phyloP scores from a whole-genome alignment of 2,797 vertebrate genomes.

The Huso huso region DNA sequence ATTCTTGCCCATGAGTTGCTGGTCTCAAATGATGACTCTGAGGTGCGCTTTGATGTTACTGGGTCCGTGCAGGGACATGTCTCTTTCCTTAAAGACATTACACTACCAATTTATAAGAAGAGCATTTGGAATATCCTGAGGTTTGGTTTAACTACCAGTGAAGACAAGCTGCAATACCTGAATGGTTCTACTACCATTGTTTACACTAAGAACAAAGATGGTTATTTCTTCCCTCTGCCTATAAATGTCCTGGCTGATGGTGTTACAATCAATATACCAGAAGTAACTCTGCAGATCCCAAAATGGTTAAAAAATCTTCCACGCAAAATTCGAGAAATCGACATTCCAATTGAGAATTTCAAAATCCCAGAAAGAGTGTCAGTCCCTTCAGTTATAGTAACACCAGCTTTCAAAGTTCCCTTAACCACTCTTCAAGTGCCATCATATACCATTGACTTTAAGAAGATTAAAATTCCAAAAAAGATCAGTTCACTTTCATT shows the following conservation, averaged over 20 bases:
- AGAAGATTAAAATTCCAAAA: slow-evolving; percentile 62
- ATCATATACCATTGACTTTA: slow-evolving; percentile 59
- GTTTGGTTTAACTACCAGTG: slow-evolving; percentile 63
- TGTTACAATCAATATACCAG: slow-evolving; percentile 61
- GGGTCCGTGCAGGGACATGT: slow-evolving; percentile 63
- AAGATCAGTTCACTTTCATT: slow-evolving; percentile 61
- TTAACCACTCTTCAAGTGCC: slow-evolving; percentile 68
- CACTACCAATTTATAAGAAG: slow-evolving; percentile 74
- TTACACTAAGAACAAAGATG: slow-evolving; percentile 72
- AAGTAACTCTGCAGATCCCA: slow-evolving; percentile 49
- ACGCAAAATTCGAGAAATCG: slow-evolving; percentile 35
- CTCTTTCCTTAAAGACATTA: slow-evolving; percentile 60
- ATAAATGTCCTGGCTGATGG: slow-evolving; percentile 54
- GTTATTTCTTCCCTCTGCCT: slow-evolving; percentile 60
- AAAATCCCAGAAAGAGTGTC: slow-evolving; percentile 44
- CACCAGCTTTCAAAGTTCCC: slow-evolving; percentile 66
- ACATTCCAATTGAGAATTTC: slow-evolving; percentile 39
- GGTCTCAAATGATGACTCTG: slow-evolving; percentile 66
- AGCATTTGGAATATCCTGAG: slow-evolving; percentile 80
- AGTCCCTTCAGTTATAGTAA: slow-evolving; percentile 45
- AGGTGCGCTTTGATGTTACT: slow-evolving; percentile 55
- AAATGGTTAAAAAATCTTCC: slow-evolving; percentile 49
- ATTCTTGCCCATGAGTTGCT: slow-evolving; percentile 57
- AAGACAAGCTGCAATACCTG: slow-evolving; percentile 62
- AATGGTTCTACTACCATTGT: slow-evolving; percentile 58